Evolutionary conservation across 2,888 invertebrate species (phyloP).

Genomic region (Tineola bisselliella): DNA sequence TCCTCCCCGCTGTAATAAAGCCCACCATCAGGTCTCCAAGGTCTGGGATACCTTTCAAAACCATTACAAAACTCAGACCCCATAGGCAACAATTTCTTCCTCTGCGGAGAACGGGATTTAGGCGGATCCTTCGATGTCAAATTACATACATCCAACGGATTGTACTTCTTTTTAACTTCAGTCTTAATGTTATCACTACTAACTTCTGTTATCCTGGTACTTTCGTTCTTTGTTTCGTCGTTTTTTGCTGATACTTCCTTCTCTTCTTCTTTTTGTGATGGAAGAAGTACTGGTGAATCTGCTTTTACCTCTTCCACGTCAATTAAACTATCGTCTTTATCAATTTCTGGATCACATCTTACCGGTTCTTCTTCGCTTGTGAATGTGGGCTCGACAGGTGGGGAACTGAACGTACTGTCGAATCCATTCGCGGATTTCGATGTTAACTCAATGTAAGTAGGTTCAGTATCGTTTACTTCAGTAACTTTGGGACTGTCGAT

Average conservation of each 20-base stretch:
- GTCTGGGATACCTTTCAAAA: slow-evolving; percentile 64
- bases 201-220: slow-evolving; percentile 39
- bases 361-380: slow-evolving; percentile 48
- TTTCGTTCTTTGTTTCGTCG: slow-evolving; percentile 30
- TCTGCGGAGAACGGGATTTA: slow-evolving; percentile 53
- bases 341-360: slow-evolving; percentile 56
- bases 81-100: slow-evolving; percentile 56
- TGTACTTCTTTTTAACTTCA: slow-evolving; percentile 53
- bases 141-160: slow-evolving; percentile 72
- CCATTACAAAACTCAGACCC: slow-evolving; percentile 40
- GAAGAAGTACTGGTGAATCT: slow-evolving; percentile 31
- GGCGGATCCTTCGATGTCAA: slow-evolving; percentile 71
- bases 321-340: slow-evolving; percentile 53
- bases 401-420: slow-evolving; percentile 34
- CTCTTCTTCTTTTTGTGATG: slow-evolving; percentile 29
- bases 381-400: slow-evolving; percentile 47
- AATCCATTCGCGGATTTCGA: slow-evolving; percentile 47
- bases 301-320: slow-evolving; percentile 59
- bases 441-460: slow-evolving; percentile 57
- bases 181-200: slow-evolving; percentile 28
- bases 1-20: slow-evolving; percentile 56
- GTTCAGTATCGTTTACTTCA: slow-evolving; percentile 45
- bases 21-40: slow-evolving; percentile 67
- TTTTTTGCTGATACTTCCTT: slow-evolving; percentile 15
- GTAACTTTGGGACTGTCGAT: slow-evolving; percentile 48